Evolutionary conservation across 2,113 vertebrate genomes (phyloP).

Genomic region (Rutilus rutilus): DNA sequence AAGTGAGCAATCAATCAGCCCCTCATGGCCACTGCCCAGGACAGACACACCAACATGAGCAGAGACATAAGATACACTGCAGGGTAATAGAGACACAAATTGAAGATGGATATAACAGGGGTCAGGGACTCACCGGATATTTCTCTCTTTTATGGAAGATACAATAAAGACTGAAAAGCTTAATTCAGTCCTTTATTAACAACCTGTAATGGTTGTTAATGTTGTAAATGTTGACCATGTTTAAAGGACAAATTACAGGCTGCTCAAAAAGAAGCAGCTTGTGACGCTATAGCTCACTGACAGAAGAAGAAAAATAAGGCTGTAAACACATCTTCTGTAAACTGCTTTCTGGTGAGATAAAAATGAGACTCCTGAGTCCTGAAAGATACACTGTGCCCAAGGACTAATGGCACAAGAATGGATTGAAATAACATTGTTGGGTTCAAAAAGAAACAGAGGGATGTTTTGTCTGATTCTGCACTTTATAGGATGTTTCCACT

Average conservation of each 20-base stretch:
- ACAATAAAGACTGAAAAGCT: conserved; percentile 14
- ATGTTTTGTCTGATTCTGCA: neutral
- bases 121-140: conserved; percentile 40
- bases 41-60: neutral
- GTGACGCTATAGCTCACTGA: neutral
- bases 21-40: neutral
- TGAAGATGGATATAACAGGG: conserved; percentile 12
- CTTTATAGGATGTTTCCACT: neutral
- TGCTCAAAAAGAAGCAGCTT: neutral
- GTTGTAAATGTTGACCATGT: neutral
- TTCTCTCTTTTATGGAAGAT: conserved; percentile 29
- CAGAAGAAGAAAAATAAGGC: neutral
- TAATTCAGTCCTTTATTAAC: conserved; percentile 22
- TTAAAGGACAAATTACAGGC: conserved; percentile 5
- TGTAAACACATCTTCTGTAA: neutral
- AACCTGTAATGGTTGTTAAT: conserved; percentile 5
- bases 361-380: neutral
- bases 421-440: neutral
- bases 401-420: neutral
- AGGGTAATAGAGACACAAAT: conserved; percentile 31
- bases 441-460: neutral
- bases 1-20: conserved; percentile 19
- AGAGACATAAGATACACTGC: neutral
- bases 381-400: neutral
- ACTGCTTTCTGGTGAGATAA: neutral